phyloP scores from a whole-genome alignment of 2,113 vertebrate species.

The Cricetomys ansorgei region DNA sequence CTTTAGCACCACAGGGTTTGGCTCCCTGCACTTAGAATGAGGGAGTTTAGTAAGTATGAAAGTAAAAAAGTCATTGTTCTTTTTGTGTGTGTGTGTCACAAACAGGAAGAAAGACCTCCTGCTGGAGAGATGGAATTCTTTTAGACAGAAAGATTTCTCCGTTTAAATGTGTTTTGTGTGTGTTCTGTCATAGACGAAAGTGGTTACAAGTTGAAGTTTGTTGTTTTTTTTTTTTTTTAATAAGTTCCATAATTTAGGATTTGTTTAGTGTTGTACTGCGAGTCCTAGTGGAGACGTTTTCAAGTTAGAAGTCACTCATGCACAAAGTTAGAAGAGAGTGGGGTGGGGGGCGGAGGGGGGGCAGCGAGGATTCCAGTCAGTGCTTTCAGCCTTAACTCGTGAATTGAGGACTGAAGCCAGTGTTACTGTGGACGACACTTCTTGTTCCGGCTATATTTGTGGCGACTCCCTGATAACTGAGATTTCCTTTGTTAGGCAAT shows the following conservation, averaged over 20 bases:
- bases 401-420: not conserved
- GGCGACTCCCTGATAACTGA: constrained; percentile 1
- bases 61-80: constrained; percentile 49
- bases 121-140: constrained; percentile 59
- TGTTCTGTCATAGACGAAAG: constrained; percentile 10
- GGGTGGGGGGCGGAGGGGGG: not conserved
- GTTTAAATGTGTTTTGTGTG: constrained; percentile 42
- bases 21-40: not conserved
- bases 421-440: not conserved
- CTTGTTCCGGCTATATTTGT: not conserved
- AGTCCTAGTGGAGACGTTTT: not conserved
- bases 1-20: not conserved
- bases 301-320: not conserved
- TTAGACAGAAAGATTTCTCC: constrained; percentile 23
- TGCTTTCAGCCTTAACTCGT: constrained; percentile 35
- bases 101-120: constrained; percentile 63
- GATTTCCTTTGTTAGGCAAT: constrained; percentile 35
- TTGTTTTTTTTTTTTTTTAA: not conserved
- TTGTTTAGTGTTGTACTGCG: not conserved
- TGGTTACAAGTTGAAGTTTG: not conserved
- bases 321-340: not conserved
- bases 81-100: constrained; percentile 57
- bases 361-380: not conserved
- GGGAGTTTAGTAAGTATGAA: constrained; percentile 7
- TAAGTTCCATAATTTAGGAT: not conserved